These are phyloP conservation scores for Catharus bicknelli DNA, from an alignment of 2,113 vertebrate species.

Conservation along the genomic window DNA sequence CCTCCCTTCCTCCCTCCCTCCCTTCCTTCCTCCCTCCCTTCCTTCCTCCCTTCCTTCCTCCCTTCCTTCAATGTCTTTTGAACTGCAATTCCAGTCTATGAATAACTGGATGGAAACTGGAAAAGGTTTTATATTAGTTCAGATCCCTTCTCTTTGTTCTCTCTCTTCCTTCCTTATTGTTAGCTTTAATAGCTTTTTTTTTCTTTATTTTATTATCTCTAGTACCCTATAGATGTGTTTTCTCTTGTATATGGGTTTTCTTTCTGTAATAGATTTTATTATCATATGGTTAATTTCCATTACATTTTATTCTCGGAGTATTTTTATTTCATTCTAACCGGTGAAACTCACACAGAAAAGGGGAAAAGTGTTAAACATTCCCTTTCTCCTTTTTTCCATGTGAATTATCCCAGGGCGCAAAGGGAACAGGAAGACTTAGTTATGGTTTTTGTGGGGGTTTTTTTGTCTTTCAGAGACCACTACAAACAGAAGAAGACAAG, in stretches of 20 bases:
- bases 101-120: not conserved
- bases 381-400: not conserved
- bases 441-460: not conserved
- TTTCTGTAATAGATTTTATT: not conserved
- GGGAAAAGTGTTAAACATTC: fast-evolving
- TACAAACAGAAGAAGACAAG: not conserved
- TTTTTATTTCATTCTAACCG: not conserved
- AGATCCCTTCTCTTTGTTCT: not conserved
- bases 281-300: not conserved
- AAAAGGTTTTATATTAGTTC: not conserved
- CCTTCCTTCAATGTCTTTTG: not conserved
- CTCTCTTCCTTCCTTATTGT: not conserved
- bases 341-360: not conserved
- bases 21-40: not conserved
- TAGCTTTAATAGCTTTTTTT: not conserved
- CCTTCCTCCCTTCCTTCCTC: not conserved
- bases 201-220: not conserved
- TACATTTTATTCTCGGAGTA: not conserved
- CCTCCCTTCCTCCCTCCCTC: not conserved
- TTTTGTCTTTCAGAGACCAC: not conserved
- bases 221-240: not conserved
- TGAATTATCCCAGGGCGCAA: not conserved
- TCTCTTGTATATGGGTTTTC: fast-evolving
- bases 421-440: not conserved
- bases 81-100: not conserved